Percentiles rank a stretch among this genome's conserved stretches.
Conservation (phyloP, 2,888 invertebrate species). For the Dynastes grantii region DNA sequence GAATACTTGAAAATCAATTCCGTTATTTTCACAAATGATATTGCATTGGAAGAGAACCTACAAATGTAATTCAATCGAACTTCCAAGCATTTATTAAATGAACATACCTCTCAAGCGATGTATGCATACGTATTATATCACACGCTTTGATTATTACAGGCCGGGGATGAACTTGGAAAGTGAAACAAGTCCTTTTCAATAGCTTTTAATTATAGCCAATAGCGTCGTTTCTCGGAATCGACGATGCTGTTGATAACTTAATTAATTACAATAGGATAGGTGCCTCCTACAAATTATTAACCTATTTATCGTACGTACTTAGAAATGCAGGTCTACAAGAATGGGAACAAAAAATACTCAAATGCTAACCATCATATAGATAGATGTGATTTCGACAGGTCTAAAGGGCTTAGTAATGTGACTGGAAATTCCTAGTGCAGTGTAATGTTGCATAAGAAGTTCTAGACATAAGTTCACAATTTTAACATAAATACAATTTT, state of each 20-base stretch:
- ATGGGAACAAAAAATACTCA: constrained; percentile 13
- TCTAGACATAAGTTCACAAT: no score
- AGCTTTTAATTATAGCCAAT: constrained; percentile 46
- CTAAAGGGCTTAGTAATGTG: neutral
- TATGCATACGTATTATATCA: neutral
- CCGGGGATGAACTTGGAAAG: constrained; percentile 22
- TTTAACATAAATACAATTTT: no score
- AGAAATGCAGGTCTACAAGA: constrained; percentile 26
- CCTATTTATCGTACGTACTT: constrained; percentile 29
- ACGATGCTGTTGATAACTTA: constrained; percentile 43
- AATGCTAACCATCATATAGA: constrained; percentile 10
- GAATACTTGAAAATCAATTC: no score
- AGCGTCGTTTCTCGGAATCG: constrained; percentile 39
- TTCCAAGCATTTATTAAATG: no score
- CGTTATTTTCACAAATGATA: no score
- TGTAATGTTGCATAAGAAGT: no score
- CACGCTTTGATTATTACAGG: constrained; percentile 7
- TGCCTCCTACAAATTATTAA: constrained; percentile 45
- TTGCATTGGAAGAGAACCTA: neutral
- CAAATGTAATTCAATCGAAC: no score
- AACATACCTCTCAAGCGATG: neutral
- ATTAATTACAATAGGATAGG: constrained; percentile 42
- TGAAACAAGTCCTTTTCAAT: constrained; percentile 41
- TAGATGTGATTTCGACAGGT: neutral
- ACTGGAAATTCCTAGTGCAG: no score